A percentile compares a stretch with the other conserved stretches of the same genome.
Evolutionary conservation across 2,797 vertebrate species (phyloP).

Genomic region (Pelochelys cantorii): DNA sequence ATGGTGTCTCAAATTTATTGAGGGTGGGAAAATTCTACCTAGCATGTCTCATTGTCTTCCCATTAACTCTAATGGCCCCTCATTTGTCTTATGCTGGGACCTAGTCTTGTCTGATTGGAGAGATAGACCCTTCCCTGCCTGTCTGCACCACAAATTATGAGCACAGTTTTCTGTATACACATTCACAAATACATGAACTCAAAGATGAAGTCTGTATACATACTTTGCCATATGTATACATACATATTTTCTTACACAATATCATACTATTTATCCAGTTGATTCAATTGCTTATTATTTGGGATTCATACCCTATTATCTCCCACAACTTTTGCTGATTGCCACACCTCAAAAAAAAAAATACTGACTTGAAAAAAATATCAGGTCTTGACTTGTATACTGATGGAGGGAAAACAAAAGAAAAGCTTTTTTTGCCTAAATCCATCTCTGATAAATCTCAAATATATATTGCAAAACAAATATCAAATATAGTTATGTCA

Average conservation of each 20-base stretch:
- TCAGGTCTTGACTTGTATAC: fast-evolving
- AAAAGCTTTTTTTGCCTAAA: neutral
- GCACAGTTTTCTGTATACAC: neutral
- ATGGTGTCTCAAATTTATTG: neutral
- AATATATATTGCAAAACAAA: neutral
- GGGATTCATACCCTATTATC: neutral
- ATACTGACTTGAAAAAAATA: neutral
- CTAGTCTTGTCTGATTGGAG: neutral
- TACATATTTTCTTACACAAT: neutral
- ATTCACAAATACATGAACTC: neutral
- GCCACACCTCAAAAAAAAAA: neutral
- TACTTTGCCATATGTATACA: too few species aligned
- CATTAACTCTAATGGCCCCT: neutral
- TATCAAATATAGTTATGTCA: neutral
- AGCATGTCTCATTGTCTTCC: neutral
- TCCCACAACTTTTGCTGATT: neutral
- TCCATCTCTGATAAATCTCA: neutral
- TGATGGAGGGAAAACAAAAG: neutral
- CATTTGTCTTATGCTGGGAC: neutral
- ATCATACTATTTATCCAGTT: neutral
- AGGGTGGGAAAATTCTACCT: neutral
- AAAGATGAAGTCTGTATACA: neutral
- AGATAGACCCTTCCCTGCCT: neutral
- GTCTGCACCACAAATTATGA: neutral
- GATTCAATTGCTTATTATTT: neutral